phyloP scores from a whole-genome alignment of 1,140 invertebrate species.

The Bombus confusus region DNA sequence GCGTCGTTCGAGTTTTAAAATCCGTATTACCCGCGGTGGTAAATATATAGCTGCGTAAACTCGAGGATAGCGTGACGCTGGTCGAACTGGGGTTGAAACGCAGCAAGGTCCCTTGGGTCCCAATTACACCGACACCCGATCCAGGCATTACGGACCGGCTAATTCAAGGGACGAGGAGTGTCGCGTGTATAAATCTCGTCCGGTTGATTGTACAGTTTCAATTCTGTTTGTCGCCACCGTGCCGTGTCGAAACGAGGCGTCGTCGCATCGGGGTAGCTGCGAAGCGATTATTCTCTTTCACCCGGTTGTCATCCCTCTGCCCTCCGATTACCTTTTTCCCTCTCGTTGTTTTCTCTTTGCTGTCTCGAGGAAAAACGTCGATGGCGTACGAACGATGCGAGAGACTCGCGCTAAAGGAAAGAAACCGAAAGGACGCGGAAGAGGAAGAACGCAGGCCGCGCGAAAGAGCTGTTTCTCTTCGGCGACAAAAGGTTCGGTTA shows the following conservation, averaged over 20 bases:
- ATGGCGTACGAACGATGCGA: not conserved
- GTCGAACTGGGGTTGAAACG: slow-evolving; percentile 51
- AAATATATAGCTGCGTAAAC: slow-evolving; percentile 5
- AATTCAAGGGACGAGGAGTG: slow-evolving; percentile 76
- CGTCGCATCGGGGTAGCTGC: not conserved
- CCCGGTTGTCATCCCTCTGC: too few species aligned
- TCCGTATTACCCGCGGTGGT: not conserved
- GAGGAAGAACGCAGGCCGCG: not conserved
- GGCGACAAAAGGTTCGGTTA: slow-evolving; percentile 71
- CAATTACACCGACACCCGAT: slow-evolving; percentile 81
- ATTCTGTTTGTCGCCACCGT: slow-evolving; percentile 71
- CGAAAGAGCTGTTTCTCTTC: slow-evolving; percentile 51
- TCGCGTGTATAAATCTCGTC: slow-evolving; percentile 78
- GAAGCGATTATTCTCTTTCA: slow-evolving; percentile 2
- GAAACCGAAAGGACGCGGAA: slow-evolving; percentile 10
- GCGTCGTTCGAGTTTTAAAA: not conserved
- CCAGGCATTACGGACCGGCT: slow-evolving; percentile 77
- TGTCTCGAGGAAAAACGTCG: not conserved
- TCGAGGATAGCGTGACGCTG: slow-evolving; percentile 50
- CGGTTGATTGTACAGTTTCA: slow-evolving; percentile 76
- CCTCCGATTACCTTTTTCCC: not conserved
- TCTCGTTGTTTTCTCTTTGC: too few species aligned
- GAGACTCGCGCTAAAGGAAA: not conserved
- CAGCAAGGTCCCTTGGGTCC: slow-evolving; percentile 78
- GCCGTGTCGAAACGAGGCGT: not conserved